Evolutionary conservation across 1,140 invertebrate species (phyloP).

Genomic region (Polyergus mexicanus): DNA sequence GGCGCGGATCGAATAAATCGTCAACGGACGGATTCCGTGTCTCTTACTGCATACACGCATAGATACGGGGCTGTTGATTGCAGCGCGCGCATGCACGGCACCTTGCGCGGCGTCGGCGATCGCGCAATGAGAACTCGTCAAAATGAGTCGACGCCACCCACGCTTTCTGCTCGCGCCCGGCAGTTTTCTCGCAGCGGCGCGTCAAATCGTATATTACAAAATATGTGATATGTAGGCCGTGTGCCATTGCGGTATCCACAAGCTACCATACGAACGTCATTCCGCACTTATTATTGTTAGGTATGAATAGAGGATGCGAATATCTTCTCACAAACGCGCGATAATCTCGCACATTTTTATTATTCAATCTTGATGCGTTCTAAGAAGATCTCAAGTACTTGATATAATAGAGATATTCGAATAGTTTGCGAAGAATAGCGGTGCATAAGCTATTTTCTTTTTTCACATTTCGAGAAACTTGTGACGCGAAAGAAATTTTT

Average conservation of each 20-base stretch:
- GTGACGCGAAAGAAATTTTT: not conserved
- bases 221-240: constrained; percentile 59
- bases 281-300: not conserved
- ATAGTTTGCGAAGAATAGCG: not conserved
- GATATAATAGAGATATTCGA: constrained; percentile 9
- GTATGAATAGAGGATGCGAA: constrained; percentile 19
- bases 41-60: constrained; percentile 56
- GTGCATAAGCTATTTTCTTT: constrained; percentile 6
- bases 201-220: constrained; percentile 61
- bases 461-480: constrained; percentile 32
- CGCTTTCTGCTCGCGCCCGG: constrained; percentile 33
- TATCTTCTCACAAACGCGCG: constrained; percentile 18
- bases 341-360: constrained; percentile 40
- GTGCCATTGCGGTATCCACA: not conserved
- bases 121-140: constrained; percentile 31
- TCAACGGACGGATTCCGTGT: constrained; percentile 71
- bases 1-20: constrained; percentile 70
- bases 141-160: constrained; percentile 68
- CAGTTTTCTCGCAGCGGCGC: constrained; percentile 20
- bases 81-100: constrained; percentile 67
- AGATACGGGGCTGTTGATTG: constrained; percentile 62
- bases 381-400: not conserved
- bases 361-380: not conserved
- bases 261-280: constrained; percentile 21
- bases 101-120: constrained; percentile 66